phyloP scores from a whole-genome alignment of 2,113 vertebrate species.

The Pagrus major region DNA sequence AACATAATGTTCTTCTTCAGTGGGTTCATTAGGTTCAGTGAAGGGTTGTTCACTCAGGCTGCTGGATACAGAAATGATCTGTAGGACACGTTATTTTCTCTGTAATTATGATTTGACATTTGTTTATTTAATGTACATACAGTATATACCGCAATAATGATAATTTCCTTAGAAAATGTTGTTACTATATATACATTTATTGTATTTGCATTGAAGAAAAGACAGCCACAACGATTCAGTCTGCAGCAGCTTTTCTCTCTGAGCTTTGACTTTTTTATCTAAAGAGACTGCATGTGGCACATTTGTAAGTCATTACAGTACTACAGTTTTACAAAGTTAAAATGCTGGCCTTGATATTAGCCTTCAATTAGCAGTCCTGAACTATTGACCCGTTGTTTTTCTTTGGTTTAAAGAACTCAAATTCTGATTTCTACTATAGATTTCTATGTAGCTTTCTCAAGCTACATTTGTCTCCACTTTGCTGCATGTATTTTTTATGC shows the following conservation, averaged over 20 bases:
- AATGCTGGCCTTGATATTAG: background rate
- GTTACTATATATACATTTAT: background rate
- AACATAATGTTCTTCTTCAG: slow-evolving; percentile 53
- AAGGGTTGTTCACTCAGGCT: slow-evolving; percentile 7
- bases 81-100: background rate
- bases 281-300: slow-evolving; percentile 5
- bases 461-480: background rate
- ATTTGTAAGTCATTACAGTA: slow-evolving; percentile 5
- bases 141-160: background rate
- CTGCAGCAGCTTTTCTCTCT: background rate
- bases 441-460: background rate
- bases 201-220: background rate
- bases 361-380: background rate
- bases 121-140: slow-evolving; percentile 2
- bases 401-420: background rate
- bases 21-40: slow-evolving; percentile 64
- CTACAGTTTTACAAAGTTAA: background rate
- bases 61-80: slow-evolving; percentile 1
- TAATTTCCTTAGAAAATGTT: background rate
- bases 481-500: background rate
- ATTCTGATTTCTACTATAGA: background rate
- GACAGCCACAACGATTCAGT: background rate
- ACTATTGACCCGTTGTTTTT: background rate
- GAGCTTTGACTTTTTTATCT: background rate
- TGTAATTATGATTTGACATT: background rate